Conservation (phyloP, 2,113 vertebrate genomes). For the Polypterus senegalus region DNA sequence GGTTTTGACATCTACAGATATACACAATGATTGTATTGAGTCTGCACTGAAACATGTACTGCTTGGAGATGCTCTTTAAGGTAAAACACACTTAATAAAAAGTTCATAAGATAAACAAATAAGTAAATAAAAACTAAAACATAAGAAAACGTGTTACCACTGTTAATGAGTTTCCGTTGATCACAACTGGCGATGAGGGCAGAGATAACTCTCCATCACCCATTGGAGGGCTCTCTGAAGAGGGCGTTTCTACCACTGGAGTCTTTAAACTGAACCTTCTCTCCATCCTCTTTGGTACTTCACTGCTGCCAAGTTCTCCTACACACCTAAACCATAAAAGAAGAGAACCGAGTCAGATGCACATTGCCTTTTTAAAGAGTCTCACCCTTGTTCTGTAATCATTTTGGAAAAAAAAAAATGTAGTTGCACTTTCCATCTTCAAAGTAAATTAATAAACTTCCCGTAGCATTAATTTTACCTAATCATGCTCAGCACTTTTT, state of each 20-base stretch:
- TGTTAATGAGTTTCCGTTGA: conserved; percentile 20
- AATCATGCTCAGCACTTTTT: too few species aligned
- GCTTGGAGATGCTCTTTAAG: not conserved
- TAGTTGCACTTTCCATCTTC: too few species aligned
- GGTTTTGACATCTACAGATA: not conserved
- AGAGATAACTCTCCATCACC: conserved; percentile 33
- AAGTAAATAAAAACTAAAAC: too few species aligned
- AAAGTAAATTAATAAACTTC: too few species aligned
- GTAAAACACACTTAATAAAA: not conserved
- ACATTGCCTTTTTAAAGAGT: too few species aligned
- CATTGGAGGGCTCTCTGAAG: conserved; percentile 34
- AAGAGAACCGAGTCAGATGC: too few species aligned
- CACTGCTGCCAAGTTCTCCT: too few species aligned
- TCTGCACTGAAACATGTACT: not conserved
- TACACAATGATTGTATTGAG: not conserved
- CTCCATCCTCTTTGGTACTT: conserved; percentile 23
- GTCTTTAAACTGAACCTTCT: conserved; percentile 30
- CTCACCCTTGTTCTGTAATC: too few species aligned
- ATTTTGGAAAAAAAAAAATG: too few species aligned
- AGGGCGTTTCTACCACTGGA: conserved; percentile 29
- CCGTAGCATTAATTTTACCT: too few species aligned
- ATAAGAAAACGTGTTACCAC: conserved; percentile 22
- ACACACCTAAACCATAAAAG: too few species aligned
- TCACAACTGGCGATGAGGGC: conserved; percentile 19
- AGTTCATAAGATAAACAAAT: too few species aligned